Conservation (phyloP, 23 tunicate species). For the Oikopleura albicans region DNA sequence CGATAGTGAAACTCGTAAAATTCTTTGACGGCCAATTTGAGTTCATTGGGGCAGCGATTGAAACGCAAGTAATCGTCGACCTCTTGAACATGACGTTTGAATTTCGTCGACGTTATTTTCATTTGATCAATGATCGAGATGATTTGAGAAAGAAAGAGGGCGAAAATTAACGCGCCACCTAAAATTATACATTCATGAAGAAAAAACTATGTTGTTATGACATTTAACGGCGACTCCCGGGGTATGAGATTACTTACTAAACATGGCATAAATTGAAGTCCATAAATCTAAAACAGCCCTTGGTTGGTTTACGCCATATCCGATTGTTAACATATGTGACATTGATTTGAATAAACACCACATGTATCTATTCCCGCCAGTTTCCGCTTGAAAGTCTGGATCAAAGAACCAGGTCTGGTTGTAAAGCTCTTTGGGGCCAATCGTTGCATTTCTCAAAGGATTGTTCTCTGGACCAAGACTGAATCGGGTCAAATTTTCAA, state of each 20-base stretch:
- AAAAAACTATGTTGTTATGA: too few species aligned
- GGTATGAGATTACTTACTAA: too few species aligned
- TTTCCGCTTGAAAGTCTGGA: too few species aligned
- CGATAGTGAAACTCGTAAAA: neutral
- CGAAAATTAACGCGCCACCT: neutral
- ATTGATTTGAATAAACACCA: too few species aligned
- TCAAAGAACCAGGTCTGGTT: too few species aligned
- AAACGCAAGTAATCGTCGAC: neutral
- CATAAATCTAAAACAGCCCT: neutral
- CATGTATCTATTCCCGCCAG: too few species aligned
- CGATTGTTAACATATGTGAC: neutral
- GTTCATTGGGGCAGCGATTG: neutral
- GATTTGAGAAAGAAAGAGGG: neutral
- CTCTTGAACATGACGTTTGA: conserved; percentile 8
- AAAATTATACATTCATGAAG: too few species aligned
- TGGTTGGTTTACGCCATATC: neutral
- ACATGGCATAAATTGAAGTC: neutral
- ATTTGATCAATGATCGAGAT: neutral
- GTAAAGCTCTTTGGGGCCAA: too few species aligned
- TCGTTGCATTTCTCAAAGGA: too few species aligned
- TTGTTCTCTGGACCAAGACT: too few species aligned
- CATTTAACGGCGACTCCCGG: too few species aligned
- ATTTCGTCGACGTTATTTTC: neutral
- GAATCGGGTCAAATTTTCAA: too few species aligned
- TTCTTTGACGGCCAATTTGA: neutral